Evolutionary conservation across 2,797 vertebrate genomes (phyloP).

Genomic region (Acrocephalus scirpaceus): DNA sequence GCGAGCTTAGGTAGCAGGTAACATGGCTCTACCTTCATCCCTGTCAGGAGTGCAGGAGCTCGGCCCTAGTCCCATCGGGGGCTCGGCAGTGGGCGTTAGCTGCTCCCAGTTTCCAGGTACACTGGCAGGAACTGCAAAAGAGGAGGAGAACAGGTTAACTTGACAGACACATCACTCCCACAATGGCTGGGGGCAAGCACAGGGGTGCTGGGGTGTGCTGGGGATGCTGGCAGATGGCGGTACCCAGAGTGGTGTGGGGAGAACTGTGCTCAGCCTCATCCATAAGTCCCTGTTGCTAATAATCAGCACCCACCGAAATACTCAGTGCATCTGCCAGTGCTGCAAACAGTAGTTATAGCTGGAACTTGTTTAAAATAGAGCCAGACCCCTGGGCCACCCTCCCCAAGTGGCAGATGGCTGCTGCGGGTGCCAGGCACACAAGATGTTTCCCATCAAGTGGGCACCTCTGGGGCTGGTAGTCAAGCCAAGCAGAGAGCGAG

Average conservation of each 20-base stretch:
- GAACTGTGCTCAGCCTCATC: not conserved
- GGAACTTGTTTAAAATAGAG: not conserved
- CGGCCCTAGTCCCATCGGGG: constrained; percentile 61
- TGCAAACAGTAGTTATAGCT: not conserved
- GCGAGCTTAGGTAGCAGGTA: constrained; percentile 75
- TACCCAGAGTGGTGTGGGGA: fast-evolving
- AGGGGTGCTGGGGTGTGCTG: fast-evolving
- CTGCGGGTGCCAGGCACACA: constrained; percentile 3
- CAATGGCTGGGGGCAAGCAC: fast-evolving
- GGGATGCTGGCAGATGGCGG: not conserved
- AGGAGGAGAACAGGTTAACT: constrained; percentile 44
- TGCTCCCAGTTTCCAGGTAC: not conserved
- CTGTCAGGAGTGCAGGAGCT: constrained; percentile 73
- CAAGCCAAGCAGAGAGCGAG: not conserved
- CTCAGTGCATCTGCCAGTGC: not conserved
- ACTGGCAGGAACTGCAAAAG: constrained; percentile 48
- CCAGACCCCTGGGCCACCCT: not conserved
- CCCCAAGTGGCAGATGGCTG: not conserved
- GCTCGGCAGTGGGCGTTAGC: not conserved
- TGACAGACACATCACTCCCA: fast-evolving
- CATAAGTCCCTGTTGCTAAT: not conserved
- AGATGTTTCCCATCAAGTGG: constrained; percentile 47
- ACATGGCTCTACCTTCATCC: constrained; percentile 80
- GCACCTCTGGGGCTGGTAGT: constrained; percentile 37
- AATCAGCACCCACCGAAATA: fast-evolving